Evolutionary conservation across 2,113 vertebrate genomes (phyloP).

Genomic region (Paradisaea rubra): DNA sequence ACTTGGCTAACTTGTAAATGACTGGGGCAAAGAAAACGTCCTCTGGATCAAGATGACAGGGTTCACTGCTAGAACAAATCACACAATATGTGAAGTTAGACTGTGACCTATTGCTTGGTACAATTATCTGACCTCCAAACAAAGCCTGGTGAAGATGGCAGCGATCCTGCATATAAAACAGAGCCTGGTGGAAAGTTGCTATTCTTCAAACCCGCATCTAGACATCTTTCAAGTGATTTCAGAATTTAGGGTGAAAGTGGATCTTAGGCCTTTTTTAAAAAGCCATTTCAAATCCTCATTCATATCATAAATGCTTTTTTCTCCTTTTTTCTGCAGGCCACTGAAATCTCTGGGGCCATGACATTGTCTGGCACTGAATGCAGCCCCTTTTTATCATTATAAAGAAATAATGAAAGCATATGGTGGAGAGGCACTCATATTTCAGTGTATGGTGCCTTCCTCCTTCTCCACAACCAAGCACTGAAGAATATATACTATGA

Average conservation of each 20-base stretch:
- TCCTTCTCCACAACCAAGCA: conserved; percentile 26
- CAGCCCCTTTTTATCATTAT: conserved; percentile 66
- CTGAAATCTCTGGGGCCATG: conserved; percentile 50
- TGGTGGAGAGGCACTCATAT: conserved; percentile 48
- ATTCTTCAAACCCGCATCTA: conserved; percentile 41
- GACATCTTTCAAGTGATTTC: conserved; percentile 44
- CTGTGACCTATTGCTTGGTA: neutral
- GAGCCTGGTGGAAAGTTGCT: conserved; percentile 25
- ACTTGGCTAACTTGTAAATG: neutral
- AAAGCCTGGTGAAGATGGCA: conserved; percentile 50
- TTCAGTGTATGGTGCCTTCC: conserved; percentile 37
- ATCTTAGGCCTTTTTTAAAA: conserved; percentile 49
- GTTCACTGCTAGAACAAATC: conserved; percentile 20
- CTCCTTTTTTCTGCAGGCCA: conserved; percentile 9
- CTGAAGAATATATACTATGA: conserved; percentile 17
- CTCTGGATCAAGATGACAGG: neutral
- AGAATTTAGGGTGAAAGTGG: conserved; percentile 48
- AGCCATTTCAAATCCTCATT: conserved; percentile 51
- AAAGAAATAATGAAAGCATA: conserved; percentile 68
- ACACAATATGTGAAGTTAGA: neutral
- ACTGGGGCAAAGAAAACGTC: neutral
- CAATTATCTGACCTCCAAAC: conserved; percentile 28
- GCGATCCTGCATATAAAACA: neutral
- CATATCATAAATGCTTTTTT: conserved; percentile 49
- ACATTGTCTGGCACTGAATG: conserved; percentile 64